Evolutionary conservation across 1,140 invertebrate species (phyloP), one percentile per base, ranked within the genome.

Genomic region (Atta cephalotes): DNA sequence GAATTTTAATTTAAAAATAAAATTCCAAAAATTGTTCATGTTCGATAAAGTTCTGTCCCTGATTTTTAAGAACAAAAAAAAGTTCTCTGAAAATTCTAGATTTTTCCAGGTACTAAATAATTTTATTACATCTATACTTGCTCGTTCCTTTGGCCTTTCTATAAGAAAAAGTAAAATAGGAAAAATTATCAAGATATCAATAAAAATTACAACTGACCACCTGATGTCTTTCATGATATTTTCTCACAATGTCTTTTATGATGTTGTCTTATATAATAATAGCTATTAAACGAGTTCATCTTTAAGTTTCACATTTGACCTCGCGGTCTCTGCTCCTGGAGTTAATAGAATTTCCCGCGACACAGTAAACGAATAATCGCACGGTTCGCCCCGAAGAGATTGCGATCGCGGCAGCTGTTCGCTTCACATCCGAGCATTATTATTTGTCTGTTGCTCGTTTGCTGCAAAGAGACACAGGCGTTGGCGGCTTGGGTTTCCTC

Each of bases 291-390:
- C 25, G 60, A 31, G 45, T 66, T 66, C 14, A 79, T 49, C 60
- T 31, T 49, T 5, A 25, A 39, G 31, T 58, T 53, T 70, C 31
- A 58, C 14, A 58, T 25, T 82, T 28, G 63, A 14, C 18, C 49
- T 70, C 39, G 39, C 39, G 4, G 45, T 7, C 31, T 31, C 14
- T 72, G 21, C 39, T 49, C 39, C 7, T n/a, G 14, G 18, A 21
- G 25, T 49, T 76, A 62, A 71, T 71, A 58, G 66, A 81, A 71
- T 81, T 45, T 58, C 10, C 35, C 35, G 77, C 45, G 77, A 28
- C 39, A 81, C 21, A 21, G 58, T 74, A 72, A 82, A 82, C 68
- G 53, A 82, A 82, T 82, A 72, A 72, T 81, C 35, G 12, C 21
- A n/a, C 18, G 18, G 4, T 49, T 14, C 65, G 49, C 7, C 49